A percentile compares a stretch with the other conserved stretches of the same genome.
Evolutionary conservation across 2,113 vertebrate species (phyloP).

Genomic region (Halichoeres trimaculatus): DNA sequence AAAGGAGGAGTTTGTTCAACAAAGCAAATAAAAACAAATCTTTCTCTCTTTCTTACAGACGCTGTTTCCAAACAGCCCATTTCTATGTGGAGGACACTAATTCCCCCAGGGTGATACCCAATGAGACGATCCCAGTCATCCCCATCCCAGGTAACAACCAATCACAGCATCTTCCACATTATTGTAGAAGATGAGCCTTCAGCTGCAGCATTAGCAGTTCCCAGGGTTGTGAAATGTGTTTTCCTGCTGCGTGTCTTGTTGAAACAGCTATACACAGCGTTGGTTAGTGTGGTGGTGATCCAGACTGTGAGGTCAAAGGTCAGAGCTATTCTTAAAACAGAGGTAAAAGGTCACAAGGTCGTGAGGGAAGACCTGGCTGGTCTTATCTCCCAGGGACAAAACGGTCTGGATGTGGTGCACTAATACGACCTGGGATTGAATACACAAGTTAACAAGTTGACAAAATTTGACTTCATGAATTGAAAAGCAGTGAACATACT

Average conservation of each 20-base stretch:
- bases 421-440: background rate
- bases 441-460: background rate
- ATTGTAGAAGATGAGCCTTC: background rate
- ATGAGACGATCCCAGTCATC: constrained; percentile 91
- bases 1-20: background rate
- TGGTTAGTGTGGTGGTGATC: background rate
- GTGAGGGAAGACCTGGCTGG: background rate
- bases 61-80: constrained; percentile 96
- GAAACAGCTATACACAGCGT: background rate
- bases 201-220: background rate
- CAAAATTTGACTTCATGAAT: too few species aligned
- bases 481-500: too few species aligned
- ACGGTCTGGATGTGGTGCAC: background rate
- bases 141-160: constrained; percentile 90
- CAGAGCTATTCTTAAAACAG: constrained; percentile 30
- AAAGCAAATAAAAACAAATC: background rate
- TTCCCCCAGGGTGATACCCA: constrained; percentile 91
- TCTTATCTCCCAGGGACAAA: constrained; percentile 9
- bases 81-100: constrained; percentile 95
- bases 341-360: constrained; percentile 7
- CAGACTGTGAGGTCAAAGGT: constrained; percentile 5
- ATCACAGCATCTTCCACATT: background rate
- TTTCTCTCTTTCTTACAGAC: constrained; percentile 80
- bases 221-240: background rate
- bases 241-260: background rate